Evolutionary conservation across 2,797 vertebrate species (phyloP).

Genomic region (Tokudaia tokunoshimensis): DNA sequence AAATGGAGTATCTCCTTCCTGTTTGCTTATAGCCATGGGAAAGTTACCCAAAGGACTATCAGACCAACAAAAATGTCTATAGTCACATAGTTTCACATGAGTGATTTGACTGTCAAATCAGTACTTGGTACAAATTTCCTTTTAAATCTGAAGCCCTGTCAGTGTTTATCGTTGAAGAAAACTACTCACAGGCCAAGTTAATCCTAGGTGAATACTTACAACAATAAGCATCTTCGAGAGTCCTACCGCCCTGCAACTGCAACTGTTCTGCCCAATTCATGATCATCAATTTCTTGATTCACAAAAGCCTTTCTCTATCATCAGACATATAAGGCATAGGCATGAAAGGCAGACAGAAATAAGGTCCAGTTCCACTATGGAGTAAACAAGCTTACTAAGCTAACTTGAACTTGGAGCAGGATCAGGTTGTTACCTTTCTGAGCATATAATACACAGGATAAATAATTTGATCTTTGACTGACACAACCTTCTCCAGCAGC

Average conservation of each 20-base stretch:
- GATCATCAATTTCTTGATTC: constrained; percentile 8
- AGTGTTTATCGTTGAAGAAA: neutral
- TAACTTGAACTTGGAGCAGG: neutral
- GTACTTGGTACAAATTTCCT: constrained; percentile 17
- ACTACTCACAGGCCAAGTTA: constrained; percentile 61
- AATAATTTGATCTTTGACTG: neutral
- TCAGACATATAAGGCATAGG: constrained; percentile 5
- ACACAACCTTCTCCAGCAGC: neutral
- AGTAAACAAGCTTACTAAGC: neutral
- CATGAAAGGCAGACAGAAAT: neutral
- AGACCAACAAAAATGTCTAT: neutral
- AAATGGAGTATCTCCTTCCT: constrained; percentile 36
- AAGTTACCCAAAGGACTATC: constrained; percentile 73
- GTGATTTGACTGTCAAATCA: neutral
- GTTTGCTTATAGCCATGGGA: constrained; percentile 43
- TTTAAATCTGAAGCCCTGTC: constrained; percentile 1
- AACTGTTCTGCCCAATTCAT: neutral
- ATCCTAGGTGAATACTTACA: constrained; percentile 1
- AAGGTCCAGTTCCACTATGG: neutral
- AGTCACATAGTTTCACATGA: constrained; percentile 4
- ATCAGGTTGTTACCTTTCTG: neutral
- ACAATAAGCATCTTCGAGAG: neutral
- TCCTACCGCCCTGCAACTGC: neutral
- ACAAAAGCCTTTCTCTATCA: neutral
- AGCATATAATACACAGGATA: neutral